Percentiles rank a stretch among this genome's conserved stretches.
phyloP scores from a whole-genome alignment of 2,888 invertebrate species.

The Andrena chrysosceles region DNA sequence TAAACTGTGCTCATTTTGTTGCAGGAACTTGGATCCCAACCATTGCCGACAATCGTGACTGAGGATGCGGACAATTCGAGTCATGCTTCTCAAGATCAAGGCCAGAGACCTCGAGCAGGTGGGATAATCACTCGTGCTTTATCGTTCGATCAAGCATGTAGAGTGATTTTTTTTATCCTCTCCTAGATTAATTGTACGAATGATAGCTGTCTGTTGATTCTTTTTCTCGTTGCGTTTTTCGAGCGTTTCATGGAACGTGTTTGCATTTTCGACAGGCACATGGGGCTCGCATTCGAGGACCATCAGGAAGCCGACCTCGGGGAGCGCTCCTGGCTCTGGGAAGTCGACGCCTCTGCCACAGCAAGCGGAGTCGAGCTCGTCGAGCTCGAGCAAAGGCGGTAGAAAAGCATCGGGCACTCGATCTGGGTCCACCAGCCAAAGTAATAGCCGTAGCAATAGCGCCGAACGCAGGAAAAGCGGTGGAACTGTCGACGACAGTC shows the following conservation, averaged over 20 bases:
- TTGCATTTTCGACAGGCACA: slow-evolving; percentile 72
- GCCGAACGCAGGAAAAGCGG: slow-evolving; percentile 80
- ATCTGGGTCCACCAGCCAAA: slow-evolving; percentile 84
- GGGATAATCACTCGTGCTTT: neutral
- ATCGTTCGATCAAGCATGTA: neutral
- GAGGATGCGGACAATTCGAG: slow-evolving; percentile 85
- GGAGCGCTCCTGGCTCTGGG: slow-evolving; percentile 81
- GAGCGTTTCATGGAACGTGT: neutral
- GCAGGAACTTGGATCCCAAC: slow-evolving; percentile 89
- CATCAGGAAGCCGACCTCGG: slow-evolving; percentile 77
- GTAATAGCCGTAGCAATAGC: slow-evolving; percentile 82
- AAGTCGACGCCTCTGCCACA: slow-evolving; percentile 82
- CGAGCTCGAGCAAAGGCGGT: slow-evolving; percentile 76
- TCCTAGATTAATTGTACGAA: neutral
- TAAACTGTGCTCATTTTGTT: slow-evolving; percentile 34
- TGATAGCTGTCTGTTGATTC: too few species aligned
- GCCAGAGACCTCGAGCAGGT: slow-evolving; percentile 88
- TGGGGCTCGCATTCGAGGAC: slow-evolving; percentile 82
- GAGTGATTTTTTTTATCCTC: neutral
- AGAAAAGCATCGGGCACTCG: slow-evolving; percentile 82
- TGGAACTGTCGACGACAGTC: slow-evolving; percentile 86
- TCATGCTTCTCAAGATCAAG: slow-evolving; percentile 82
- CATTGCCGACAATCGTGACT: slow-evolving; percentile 86
- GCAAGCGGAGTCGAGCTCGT: slow-evolving; percentile 76
- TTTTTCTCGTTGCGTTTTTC: too few species aligned